Evolutionary conservation across 1,140 invertebrate species (phyloP), one percentile per base, ranked within the genome.

Genomic region (Rhopalosiphum maidis): DNA sequence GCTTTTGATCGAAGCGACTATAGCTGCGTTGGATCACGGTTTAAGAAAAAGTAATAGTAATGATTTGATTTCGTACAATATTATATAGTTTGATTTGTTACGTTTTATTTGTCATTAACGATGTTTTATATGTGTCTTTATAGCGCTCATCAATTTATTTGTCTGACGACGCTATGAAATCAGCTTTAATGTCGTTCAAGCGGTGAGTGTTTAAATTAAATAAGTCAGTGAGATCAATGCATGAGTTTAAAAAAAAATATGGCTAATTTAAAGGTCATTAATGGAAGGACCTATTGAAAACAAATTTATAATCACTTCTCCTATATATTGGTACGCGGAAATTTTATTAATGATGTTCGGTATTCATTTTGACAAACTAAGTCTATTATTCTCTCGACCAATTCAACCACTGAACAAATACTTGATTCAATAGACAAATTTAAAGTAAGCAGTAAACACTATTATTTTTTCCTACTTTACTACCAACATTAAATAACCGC

Each of bases 301-400:
- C 23, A 90, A 25, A 43, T 90, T 90, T 37, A 68, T 68, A 37
- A 90, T 15, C 0, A 41, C 89, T 8, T 60, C 55, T 7, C 89
- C 89, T 9, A 6, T 68, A 35, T 90, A 68, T 43, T 90, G 89
- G 89, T 90, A 68, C 37, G n/a, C 89, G 6, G 89, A 55, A n/a
- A 25, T 68, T 0, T 2, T 68, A 37, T 68, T 68, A 23, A 30
- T 90, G 37, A 30, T 90, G 54, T 41, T 90, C 2, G 37, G 37
- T 25, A 25, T 90, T n/a, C 89, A 90, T 68, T 90, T 18, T 41
- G 89, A 55, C 11, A 90, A 90, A 41, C 89, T 55, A 37, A 60
- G 55, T n/a, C 5, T 90, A 30, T 90, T 90, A 25, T 90, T 90
- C 41, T 90, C 41, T 90, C 89, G 1, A 25, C 89, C 5, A 41